Evolutionary conservation across 2,888 invertebrate species (phyloP).

Genomic region (Linyphia triangularis): DNA sequence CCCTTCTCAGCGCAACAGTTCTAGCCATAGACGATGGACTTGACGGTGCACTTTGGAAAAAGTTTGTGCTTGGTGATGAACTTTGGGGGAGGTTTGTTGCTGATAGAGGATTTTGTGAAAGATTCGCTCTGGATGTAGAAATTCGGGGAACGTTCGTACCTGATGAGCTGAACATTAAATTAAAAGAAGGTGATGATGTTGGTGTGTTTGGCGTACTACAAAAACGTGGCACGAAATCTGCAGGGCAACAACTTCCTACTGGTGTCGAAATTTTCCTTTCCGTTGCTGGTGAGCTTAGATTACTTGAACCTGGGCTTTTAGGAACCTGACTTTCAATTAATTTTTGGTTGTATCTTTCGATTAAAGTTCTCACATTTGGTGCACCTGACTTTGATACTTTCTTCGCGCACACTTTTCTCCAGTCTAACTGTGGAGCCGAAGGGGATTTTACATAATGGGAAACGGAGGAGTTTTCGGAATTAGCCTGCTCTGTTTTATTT

Average conservation of each 20-base stretch:
- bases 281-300: constrained; percentile 42
- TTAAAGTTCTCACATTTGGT: constrained; percentile 62
- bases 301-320: constrained; percentile 32
- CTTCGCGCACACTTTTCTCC: constrained; percentile 61
- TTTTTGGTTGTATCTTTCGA: constrained; percentile 71
- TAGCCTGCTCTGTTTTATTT: background rate
- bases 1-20: constrained; percentile 47
- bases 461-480: background rate
- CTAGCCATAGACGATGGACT: constrained; percentile 50
- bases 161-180: constrained; percentile 29
- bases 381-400: constrained; percentile 59
- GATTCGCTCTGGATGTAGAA: too few species aligned
- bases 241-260: background rate
- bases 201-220: constrained; percentile 62
- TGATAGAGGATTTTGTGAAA: too few species aligned
- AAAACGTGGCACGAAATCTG: constrained; percentile 10
- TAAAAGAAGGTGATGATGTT: background rate
- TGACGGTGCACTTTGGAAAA: constrained; percentile 24
- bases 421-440: constrained; percentile 70
- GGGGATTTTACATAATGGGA: constrained; percentile 61
- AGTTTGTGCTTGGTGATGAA: constrained; percentile 19
- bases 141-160: background rate
- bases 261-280: constrained; percentile 58
- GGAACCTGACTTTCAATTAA: constrained; percentile 37
- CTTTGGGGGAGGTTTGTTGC: background rate